phyloP scores from a whole-genome alignment of 2,797 vertebrate genomes.

The Rhinoraja longicauda region DNA sequence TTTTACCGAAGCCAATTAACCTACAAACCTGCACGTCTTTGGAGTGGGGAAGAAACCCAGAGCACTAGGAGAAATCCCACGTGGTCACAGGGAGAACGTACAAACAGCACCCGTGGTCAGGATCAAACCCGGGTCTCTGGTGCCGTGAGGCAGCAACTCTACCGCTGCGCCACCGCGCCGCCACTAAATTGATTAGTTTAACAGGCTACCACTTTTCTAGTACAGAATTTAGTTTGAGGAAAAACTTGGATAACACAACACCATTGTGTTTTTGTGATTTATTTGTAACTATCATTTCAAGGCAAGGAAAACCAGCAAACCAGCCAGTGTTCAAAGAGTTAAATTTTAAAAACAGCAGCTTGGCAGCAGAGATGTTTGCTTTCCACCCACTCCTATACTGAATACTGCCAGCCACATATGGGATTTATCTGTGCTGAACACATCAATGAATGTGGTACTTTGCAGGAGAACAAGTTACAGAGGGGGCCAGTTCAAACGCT shows the following conservation, averaged over 20 bases:
- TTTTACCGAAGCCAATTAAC: too few species aligned
- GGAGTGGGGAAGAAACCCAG: too few species aligned
- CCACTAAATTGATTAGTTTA: neutral
- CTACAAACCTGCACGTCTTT: too few species aligned
- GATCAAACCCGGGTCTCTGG: too few species aligned
- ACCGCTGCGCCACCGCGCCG: too few species aligned
- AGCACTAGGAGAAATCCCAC: too few species aligned
- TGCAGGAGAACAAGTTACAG: neutral
- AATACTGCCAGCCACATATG: conserved; percentile 23
- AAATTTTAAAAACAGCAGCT: neutral
- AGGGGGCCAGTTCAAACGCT: neutral
- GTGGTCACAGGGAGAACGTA: too few species aligned
- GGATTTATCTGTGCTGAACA: neutral
- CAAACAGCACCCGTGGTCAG: too few species aligned
- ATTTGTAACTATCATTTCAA: neutral
- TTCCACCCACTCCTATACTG: conserved; percentile 8
- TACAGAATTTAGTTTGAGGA: too few species aligned
- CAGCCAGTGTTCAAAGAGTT: neutral
- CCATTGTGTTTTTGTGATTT: neutral
- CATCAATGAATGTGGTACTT: conserved; percentile 25
- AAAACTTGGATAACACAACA: neutral
- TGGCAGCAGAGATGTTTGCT: conserved; percentile 2
- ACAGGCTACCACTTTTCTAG: neutral
- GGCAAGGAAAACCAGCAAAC: neutral
- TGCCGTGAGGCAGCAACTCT: too few species aligned